phyloP scores from a whole-genome alignment of 2,888 invertebrate species.

The Netelia virgata region DNA sequence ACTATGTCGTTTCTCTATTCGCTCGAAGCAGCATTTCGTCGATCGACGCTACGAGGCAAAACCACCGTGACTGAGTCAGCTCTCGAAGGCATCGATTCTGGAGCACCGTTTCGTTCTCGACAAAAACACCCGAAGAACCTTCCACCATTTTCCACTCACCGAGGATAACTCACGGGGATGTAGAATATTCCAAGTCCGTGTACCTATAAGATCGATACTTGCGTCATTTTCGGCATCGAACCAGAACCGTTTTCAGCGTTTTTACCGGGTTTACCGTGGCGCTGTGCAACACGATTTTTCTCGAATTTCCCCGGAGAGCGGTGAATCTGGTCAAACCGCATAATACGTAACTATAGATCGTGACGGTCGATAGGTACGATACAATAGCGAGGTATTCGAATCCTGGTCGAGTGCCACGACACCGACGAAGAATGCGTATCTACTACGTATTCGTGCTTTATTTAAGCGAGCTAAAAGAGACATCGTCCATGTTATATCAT shows the following conservation, averaged over 20 bases:
- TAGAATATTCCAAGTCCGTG: neutral
- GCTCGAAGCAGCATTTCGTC: neutral
- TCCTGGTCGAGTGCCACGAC: conserved; percentile 36
- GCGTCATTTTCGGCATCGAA: conserved; percentile 66
- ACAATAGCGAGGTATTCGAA: conserved; percentile 32
- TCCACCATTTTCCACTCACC: conserved; percentile 19
- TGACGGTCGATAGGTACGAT: neutral
- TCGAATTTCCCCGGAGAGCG: conserved; percentile 46
- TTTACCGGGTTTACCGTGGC: conserved; percentile 8
- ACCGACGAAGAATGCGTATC: conserved; percentile 16
- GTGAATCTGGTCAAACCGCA: conserved; percentile 61
- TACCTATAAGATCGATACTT: conserved; percentile 46
- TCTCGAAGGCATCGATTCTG: neutral
- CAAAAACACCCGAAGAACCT: conserved; percentile 38
- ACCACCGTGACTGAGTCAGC: conserved; percentile 15
- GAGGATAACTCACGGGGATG: conserved; percentile 19
- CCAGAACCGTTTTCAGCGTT: conserved; percentile 59
- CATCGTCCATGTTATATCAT: neutral
- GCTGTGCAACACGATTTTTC: conserved; percentile 39
- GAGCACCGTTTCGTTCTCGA: neutral
- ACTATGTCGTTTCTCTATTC: neutral
- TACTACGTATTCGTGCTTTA: neutral
- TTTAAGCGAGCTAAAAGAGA: neutral
- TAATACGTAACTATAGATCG: conserved; percentile 15
- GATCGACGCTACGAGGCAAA: neutral